Evolutionary conservation across 2,888 invertebrate genomes (phyloP).

Genomic region (Drosophila neotestacea): DNA sequence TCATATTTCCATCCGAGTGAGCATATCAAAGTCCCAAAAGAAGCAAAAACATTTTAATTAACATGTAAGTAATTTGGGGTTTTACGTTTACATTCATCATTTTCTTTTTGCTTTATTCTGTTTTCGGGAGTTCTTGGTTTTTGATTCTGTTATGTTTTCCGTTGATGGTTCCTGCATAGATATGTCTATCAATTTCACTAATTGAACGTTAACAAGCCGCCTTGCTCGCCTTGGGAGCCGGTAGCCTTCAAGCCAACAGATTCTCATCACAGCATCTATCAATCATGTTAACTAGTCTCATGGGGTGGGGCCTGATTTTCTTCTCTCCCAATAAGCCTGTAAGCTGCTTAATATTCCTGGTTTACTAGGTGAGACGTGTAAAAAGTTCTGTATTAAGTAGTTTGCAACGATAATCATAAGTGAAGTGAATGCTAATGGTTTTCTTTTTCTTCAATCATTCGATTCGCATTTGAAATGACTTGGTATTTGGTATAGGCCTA

Average conservation of each 20-base stretch:
- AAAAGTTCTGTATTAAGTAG: slow-evolving; percentile 9
- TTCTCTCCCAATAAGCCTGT: slow-evolving; percentile 2
- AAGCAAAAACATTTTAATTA: slow-evolving; percentile 69
- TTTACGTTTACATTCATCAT: slow-evolving; percentile 41
- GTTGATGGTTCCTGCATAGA: slow-evolving; percentile 55
- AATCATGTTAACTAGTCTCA: slow-evolving; percentile 59
- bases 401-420: slow-evolving; percentile 23
- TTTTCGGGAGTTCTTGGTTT: slow-evolving; percentile 21
- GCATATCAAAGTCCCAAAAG: slow-evolving; percentile 53
- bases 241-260: slow-evolving; percentile 52
- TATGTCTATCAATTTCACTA: slow-evolving; percentile 81
- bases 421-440: slow-evolving; percentile 41
- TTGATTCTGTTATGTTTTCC: slow-evolving; percentile 30
- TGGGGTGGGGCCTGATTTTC: slow-evolving; percentile 19
- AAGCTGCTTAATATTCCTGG: slow-evolving; percentile 28
- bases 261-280: slow-evolving; percentile 59
- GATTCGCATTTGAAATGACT: slow-evolving; percentile 49
- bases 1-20: slow-evolving; percentile 65
- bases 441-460: slow-evolving; percentile 14
- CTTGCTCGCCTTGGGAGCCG: slow-evolving; percentile 41
- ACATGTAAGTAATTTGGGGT: slow-evolving; percentile 66
- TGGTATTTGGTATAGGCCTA: slow-evolving; percentile 20
- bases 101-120: slow-evolving; percentile 5
- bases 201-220: slow-evolving; percentile 77
- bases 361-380: slow-evolving; percentile 44